Base-by-base conservation (phyloP, 2,888 invertebrate species). In the Abrostola tripartita region DNA sequence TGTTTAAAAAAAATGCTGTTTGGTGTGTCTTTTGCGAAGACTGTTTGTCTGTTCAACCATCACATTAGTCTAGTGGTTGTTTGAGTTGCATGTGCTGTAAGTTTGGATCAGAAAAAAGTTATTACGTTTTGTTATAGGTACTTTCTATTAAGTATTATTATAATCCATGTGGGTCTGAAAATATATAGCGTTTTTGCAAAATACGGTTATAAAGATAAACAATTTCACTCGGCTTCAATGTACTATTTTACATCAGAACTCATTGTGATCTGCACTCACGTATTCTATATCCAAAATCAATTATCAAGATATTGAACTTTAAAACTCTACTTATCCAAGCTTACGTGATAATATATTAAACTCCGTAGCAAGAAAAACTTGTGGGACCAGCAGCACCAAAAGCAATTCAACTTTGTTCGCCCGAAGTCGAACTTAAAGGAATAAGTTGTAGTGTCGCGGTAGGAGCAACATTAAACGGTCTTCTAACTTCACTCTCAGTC, bases 321-420 rank as follows among this genome's bases (percentile, higher is more conserved):
- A 4, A 35, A 35, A 24, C 49, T 10, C 10, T 11, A 41, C 37
- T 24, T 54, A 51, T 38, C 47, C 47, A 37, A 10, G 50, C n/a
- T 10, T 14, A 11, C 11, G 37, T 38, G 37, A 57, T 53, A 57
- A 54, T 35, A 56, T 51, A 47, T 47, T 42, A 44, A 59, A 61
- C 14, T 53, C 51, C 55, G 65, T 54, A 56, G 52, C 47, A 56
- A 38, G 54, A 61, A 60, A 62, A 70, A 68, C 44, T 68, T 65
- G 62, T 53, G 61, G 74, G 78, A 78, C 78, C 64, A 47, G 47
- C 52, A 37, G 56, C 63, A 65, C 67, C 53, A 51, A 57, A 74
- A 78, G 64, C 64, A 65, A 78, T 78, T 49, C 61, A 78, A 76
- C 61, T 76, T 74, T 50, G 60, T 50, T 52, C 61, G 36, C 49